Base-by-base conservation (phyloP, 2,888 invertebrate genomes). In the Pseudococcus jackbeardsleyi region DNA sequence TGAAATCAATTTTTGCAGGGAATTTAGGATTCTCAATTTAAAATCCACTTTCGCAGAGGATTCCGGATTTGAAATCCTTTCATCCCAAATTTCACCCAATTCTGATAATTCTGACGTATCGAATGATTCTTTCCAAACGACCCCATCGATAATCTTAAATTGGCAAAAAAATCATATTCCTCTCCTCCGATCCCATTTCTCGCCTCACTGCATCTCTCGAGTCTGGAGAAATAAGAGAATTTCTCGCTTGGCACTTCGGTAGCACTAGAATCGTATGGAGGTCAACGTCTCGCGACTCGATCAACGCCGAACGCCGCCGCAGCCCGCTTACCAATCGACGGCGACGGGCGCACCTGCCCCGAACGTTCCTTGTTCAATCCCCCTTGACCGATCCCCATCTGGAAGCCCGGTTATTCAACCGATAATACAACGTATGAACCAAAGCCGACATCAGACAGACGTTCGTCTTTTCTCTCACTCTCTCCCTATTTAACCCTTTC, bases 261-360 rank as follows among this genome's bases (percentile, higher is more conserved):
- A 85, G 42, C 85, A 85, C 85, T 85, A 59, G 54, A 33, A 54
- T 85, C 85, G 85, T 85, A 85, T 85, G 85, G 85, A 85, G 85
- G 85, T 85, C 85, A 85, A 85, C 85, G 85, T 85, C 85, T 85
- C 85, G 85, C 85, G 85, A 85, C 85, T 59, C 85, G 84, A 84
- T 84, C 84, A 85, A 85, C 85, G 85, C 54, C 26, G 54, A 72
- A 17, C 33, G 72, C 79, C 79, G 79, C 85, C 79, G 46, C 85
- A 64, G 64, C 85, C 59, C 54, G 50, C 85, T 85, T 39, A 54
- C 33, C 48, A 85, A 85, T 59, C 85, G 59, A 85, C 85, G 85
- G 64, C 85, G 85, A 85, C 85, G 85, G 59, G 85, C 64, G 85
- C 85, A 85, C 85, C 85, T 85, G 85, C 85, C 85, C 85, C 64